These are phyloP conservation scores for Coreoperca whiteheadi DNA, from an alignment of 2,113 vertebrate genomes.

Conservation along the genomic window DNA sequence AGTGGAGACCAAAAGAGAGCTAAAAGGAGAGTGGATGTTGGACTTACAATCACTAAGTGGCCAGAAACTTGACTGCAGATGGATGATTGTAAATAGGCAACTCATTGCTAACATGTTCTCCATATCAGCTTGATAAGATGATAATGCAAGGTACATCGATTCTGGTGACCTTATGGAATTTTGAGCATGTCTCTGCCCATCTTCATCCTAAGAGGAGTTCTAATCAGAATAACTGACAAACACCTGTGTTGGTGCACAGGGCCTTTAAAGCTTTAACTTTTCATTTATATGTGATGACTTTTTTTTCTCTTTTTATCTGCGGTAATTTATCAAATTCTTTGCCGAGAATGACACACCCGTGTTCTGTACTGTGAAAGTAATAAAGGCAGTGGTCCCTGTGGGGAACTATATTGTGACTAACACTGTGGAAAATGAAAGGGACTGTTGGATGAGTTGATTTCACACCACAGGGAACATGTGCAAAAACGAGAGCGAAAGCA, in stretches of 20 bases:
- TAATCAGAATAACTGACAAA: neutral
- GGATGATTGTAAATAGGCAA: too few species aligned
- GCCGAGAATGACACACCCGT: neutral
- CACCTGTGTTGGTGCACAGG: neutral
- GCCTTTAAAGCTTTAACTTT: neutral
- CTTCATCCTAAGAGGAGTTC: too few species aligned
- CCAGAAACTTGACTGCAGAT: too few species aligned
- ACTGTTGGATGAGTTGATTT: constrained; percentile 46
- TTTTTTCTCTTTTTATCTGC: neutral
- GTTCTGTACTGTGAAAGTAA: constrained; percentile 2
- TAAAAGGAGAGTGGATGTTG: too few species aligned
- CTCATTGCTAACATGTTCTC: too few species aligned
- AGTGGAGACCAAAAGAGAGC: too few species aligned
- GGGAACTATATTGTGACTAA: constrained; percentile 26
- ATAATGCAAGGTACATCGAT: neutral
- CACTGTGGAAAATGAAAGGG: constrained; percentile 43
- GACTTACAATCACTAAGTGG: too few species aligned
- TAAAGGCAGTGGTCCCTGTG: constrained; percentile 9
- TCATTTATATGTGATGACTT: neutral
- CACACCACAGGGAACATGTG: constrained; percentile 38
- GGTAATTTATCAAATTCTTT: neutral
- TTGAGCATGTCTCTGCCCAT: neutral
- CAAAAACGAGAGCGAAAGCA: neutral
- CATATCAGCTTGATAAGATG: too few species aligned
- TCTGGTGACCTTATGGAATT: neutral